Percentiles rank a stretch among this genome's conserved stretches.
Evolutionary conservation across 37 sponge, comb jelly and placozoan species (phyloP).

Genomic region (Chondrilla cf. caribensis): DNA sequence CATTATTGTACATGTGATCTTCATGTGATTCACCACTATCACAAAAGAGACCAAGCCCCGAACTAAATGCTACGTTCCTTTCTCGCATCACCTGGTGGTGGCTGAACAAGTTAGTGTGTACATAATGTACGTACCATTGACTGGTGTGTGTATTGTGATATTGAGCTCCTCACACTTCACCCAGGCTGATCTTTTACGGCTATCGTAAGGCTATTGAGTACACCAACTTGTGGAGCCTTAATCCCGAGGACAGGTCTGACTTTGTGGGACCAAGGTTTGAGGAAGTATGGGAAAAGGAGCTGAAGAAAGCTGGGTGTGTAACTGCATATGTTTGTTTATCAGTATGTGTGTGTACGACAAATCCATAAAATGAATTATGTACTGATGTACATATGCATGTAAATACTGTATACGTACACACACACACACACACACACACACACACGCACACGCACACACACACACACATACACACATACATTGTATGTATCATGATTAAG

Average conservation of each 20-base stretch:
- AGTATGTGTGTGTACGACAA: too few species aligned
- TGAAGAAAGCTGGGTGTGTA: slow-evolving; percentile 56
- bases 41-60: slow-evolving; percentile 62
- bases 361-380: too few species aligned
- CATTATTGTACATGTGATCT: slow-evolving; percentile 3
- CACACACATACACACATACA: too few species aligned
- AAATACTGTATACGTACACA: too few species aligned
- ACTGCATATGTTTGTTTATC: not conserved
- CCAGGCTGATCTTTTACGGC: slow-evolving; percentile 66
- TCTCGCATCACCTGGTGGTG: slow-evolving; percentile 83
- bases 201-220: slow-evolving; percentile 58
- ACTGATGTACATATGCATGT: too few species aligned
- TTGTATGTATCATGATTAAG: too few species aligned
- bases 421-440: too few species aligned
- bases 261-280: slow-evolving; percentile 57
- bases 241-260: slow-evolving; percentile 51
- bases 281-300: slow-evolving; percentile 59
- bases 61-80: slow-evolving; percentile 50
- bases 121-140: not conserved
- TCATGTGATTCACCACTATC: not conserved
- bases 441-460: too few species aligned
- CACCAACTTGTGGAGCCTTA: slow-evolving; percentile 66
- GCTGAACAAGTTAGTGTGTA: slow-evolving; percentile 49
- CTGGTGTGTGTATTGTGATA: not conserved
- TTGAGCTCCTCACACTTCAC: not conserved